Evolutionary conservation across 2,113 vertebrate genomes (phyloP), one percentile per base, ranked within the genome.

Genomic region (Philantomba maxwellii): DNA sequence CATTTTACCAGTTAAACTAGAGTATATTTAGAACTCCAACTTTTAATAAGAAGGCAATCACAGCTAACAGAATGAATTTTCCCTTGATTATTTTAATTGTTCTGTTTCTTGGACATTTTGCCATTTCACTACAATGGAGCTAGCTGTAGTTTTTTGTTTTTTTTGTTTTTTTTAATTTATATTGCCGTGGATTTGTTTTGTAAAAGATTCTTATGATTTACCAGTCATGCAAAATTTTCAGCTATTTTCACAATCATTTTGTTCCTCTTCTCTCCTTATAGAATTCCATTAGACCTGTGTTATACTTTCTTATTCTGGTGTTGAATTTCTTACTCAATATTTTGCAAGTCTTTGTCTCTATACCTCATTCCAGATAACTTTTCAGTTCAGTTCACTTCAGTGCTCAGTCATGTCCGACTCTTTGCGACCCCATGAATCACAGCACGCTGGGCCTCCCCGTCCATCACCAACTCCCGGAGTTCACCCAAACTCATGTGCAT

Each of bases 11-110:
- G 49, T 89, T 96, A 30, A 90, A 58, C 55, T 73, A 28, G 55
- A 78, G 10, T 91, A 28, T 70, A 88, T 96, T 77, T 80, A 39
- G 30, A 87, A 47, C 93, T 95, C 91, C 91, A 88, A 12, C 62
- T 93, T 66, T 84, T 93, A 62, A 39, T 55, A 95, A 51, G 75
- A n/a, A 87, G 17, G 25, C 62, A 89, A 86, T 57, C 60, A 85
- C 4, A 80, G 58, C 47, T 57, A 85, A 94, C 73, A 33, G 19
- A 97, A 75, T 93, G 14, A 75, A 91, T 91, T 93, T 87, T 94
- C 73, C 49, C 57, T 9, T 58, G n/a, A 60, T 96, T 55, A 80
- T 83, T 95, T 91, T 93, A 47, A 21, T 70, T 93, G 91, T 95
- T 93, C 25, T 75, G 30, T 93, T 47, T 89, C 10, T 87, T 87